Conservation (phyloP, 2,797 vertebrate species). For the Astyanax mexicanus region DNA sequence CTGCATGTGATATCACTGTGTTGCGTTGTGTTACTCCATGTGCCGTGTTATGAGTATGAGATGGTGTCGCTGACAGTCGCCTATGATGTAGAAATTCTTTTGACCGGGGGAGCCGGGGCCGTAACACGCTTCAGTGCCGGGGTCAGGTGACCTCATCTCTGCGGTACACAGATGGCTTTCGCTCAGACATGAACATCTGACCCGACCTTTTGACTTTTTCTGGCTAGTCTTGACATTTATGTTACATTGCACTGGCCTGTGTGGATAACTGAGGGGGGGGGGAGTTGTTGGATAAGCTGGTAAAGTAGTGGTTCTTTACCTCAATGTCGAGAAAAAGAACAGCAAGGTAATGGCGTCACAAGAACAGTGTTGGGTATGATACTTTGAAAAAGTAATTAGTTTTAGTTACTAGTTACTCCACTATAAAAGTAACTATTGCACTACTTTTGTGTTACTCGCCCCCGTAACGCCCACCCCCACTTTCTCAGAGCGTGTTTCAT, state of each 20-base stretch:
- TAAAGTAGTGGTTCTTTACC: too few species aligned
- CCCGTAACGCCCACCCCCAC: too few species aligned
- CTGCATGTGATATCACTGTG: not conserved
- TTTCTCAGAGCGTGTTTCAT: too few species aligned
- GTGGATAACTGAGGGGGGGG: not conserved
- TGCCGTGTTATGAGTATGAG: not conserved
- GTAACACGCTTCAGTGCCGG: not conserved
- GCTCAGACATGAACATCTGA: not conserved
- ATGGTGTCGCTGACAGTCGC: not conserved
- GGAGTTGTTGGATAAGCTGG: not conserved
- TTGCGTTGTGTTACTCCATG: not conserved
- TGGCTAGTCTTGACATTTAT: not conserved
- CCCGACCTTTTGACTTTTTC: not conserved
- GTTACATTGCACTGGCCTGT: not conserved
- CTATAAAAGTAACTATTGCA: too few species aligned
- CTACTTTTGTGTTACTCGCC: too few species aligned
- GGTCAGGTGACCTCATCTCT: constrained; percentile 14
- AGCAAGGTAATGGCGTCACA: too few species aligned
- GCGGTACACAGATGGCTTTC: not conserved
- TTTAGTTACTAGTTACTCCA: too few species aligned
- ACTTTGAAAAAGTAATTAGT: too few species aligned
- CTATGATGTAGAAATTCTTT: not conserved
- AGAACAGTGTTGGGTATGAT: too few species aligned
- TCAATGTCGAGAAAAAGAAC: too few species aligned
- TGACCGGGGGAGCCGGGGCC: not conserved